Percentiles rank a stretch among this genome's conserved stretches.
Conservation (phyloP, 2,113 vertebrate species). For the Danionella cerebrum region DNA sequence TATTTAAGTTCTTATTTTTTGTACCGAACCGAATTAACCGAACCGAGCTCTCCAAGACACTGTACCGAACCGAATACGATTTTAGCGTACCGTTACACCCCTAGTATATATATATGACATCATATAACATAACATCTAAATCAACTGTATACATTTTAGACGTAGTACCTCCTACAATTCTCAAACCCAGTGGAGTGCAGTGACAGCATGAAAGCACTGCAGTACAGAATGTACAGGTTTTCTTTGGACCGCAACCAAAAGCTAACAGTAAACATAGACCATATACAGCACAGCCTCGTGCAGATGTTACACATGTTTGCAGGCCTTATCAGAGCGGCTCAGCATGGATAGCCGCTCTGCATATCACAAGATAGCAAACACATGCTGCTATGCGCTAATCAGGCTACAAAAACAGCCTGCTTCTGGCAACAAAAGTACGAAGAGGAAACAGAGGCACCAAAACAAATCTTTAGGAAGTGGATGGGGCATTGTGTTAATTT, state of each 20-base stretch:
- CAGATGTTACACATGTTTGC: conserved; percentile 40
- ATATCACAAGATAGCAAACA: background rate
- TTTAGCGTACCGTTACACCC: too few species aligned
- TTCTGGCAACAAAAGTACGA: background rate
- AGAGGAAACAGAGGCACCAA: background rate
- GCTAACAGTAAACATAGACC: background rate
- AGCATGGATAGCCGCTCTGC: background rate
- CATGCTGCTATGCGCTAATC: background rate
- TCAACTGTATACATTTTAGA: too few species aligned
- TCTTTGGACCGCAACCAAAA: background rate
- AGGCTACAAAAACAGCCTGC: background rate
- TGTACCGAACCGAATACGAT: too few species aligned
- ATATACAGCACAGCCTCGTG: background rate
- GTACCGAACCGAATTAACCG: too few species aligned
- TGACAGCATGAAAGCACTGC: background rate
- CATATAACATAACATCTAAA: too few species aligned
- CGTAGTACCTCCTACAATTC: too few species aligned
- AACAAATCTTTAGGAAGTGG: background rate
- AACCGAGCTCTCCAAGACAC: too few species aligned
- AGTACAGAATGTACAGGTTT: conserved; percentile 7
- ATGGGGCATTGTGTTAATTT: background rate
- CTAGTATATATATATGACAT: too few species aligned
- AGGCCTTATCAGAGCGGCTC: conserved; percentile 33
- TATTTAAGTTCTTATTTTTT: too few species aligned
- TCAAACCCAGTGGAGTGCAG: background rate